phyloP scores from a whole-genome alignment of 2,113 vertebrate species.

The Otus sunia region DNA sequence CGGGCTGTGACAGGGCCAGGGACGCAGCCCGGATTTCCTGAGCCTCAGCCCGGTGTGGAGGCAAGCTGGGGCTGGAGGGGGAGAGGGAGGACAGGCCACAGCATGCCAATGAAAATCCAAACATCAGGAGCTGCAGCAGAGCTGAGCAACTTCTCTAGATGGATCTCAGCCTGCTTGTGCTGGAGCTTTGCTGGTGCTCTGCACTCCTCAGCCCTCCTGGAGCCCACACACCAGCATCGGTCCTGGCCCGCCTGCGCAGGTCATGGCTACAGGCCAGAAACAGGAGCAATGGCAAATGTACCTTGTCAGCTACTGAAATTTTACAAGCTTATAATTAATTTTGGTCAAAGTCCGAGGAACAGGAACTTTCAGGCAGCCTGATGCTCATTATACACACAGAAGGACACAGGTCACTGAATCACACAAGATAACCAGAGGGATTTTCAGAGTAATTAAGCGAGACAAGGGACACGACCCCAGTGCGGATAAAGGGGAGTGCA shows the following conservation, averaged over 20 bases:
- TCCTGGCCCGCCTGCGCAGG: rapidly evolving
- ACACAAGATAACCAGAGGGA: neutral
- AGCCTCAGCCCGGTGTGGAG: neutral
- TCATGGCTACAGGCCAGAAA: neutral
- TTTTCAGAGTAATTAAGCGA: slow-evolving; percentile 7
- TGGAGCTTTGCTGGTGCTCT: neutral
- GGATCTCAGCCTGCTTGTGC: neutral
- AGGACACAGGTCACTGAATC: slow-evolving; percentile 11
- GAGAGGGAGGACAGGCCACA: neutral
- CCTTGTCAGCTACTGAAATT: neutral
- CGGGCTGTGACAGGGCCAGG: neutral
- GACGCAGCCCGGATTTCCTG: neutral
- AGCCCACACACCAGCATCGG: neutral
- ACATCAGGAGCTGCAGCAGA: neutral
- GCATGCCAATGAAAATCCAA: neutral
- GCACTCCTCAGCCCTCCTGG: neutral
- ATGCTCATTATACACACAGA: neutral
- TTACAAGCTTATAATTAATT: neutral
- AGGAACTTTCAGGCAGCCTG: neutral
- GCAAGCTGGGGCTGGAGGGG: neutral
- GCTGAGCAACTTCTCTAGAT: neutral
- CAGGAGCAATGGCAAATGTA: neutral
- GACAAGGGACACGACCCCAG: rapidly evolving
- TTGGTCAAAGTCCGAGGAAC: neutral
- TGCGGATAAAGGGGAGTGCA: neutral